Evolutionary conservation across 2,888 invertebrate species (phyloP).

Genomic region (Eupeodes latifasciatus): DNA sequence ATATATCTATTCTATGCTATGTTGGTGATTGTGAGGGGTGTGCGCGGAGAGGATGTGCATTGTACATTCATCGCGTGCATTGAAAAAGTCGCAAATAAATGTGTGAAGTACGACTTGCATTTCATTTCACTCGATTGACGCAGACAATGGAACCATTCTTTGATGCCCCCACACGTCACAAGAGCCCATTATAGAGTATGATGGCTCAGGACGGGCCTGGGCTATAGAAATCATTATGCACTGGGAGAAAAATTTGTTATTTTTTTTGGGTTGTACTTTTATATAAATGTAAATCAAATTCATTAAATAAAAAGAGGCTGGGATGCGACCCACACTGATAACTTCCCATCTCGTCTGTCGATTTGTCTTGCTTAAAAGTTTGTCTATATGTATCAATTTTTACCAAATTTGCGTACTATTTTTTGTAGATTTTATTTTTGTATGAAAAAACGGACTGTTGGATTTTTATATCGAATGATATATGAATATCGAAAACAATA

Average conservation of each 20-base stretch:
- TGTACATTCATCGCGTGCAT: constrained; percentile 11
- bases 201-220: constrained; percentile 28
- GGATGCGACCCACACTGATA: too few relatives aligned
- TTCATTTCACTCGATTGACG: constrained; percentile 75
- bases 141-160: constrained; percentile 65
- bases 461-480: too few relatives aligned
- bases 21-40: background rate
- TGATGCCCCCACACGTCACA: constrained; percentile 36
- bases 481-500: too few relatives aligned
- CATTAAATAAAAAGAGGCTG: too few relatives aligned
- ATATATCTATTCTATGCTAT: background rate
- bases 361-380: too few relatives aligned
- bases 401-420: too few relatives aligned
- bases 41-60: constrained; percentile 21
- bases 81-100: constrained; percentile 46
- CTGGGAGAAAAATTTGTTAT: background rate
- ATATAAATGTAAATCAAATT: too few relatives aligned
- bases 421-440: too few relatives aligned
- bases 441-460: too few relatives aligned
- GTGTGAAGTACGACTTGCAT: constrained; percentile 76
- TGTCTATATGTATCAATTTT: too few relatives aligned
- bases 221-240: background rate
- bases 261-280: background rate
- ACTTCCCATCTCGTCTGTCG: too few relatives aligned
- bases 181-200: constrained; percentile 27